phyloP scores from a whole-genome alignment of 2,888 invertebrate species.

The Rhyacophila evoluta region DNA sequence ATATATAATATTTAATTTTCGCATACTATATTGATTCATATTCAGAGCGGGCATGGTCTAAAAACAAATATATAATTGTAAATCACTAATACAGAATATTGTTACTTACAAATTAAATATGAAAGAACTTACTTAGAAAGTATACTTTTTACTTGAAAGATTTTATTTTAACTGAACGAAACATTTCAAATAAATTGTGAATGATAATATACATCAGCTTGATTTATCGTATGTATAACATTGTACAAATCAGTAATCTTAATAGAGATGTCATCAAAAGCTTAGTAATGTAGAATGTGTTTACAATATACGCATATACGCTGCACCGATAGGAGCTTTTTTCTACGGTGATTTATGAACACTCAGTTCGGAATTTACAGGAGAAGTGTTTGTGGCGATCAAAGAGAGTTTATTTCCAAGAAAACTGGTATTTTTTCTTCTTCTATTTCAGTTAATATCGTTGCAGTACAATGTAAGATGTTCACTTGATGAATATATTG shows the following conservation, averaged over 20 bases:
- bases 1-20: too few species aligned
- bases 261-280: conserved; percentile 1
- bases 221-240: neutral
- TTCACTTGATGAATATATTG: conserved; percentile 22
- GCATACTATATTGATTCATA: too few species aligned
- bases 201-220: too few species aligned
- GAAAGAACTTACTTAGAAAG: too few species aligned
- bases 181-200: too few species aligned
- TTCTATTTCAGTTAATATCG: neutral
- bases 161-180: too few species aligned
- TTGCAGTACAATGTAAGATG: conserved; percentile 2
- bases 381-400: conserved; percentile 6
- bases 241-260: neutral
- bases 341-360: conserved; percentile 12
- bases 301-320: neutral
- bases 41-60: too few species aligned
- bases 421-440: conserved; percentile 4
- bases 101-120: too few species aligned
- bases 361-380: conserved; percentile 1
- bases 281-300: neutral
- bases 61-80: too few species aligned
- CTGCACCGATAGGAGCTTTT: conserved; percentile 22
- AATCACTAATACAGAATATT: too few species aligned
- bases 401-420: conserved; percentile 11
- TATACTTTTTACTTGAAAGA: too few species aligned